Percentiles rank a stretch among this genome's conserved stretches.
phyloP scores from a whole-genome alignment of 1,140 invertebrate genomes.

The Dreissena polymorpha region DNA sequence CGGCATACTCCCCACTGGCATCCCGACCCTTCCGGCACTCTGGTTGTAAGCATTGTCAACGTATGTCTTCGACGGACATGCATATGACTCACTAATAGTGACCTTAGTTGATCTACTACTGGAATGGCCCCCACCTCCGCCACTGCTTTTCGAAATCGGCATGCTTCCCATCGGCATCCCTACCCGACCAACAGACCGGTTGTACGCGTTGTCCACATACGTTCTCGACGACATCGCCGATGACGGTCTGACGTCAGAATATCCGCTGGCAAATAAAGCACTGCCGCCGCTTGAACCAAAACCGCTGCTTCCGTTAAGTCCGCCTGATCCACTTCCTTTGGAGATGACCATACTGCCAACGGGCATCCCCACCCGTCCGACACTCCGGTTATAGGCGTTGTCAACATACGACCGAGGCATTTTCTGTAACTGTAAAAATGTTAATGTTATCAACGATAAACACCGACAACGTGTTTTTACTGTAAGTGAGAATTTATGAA shows the following conservation, averaged over 20 bases:
- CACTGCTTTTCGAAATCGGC: background rate
- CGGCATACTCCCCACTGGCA: constrained; percentile 48
- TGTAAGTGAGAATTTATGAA: too few relatives aligned
- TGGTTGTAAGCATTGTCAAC: constrained; percentile 63
- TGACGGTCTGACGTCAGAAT: background rate
- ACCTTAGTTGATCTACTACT: too few relatives aligned
- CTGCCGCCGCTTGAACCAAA: background rate
- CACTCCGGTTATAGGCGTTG: constrained; percentile 57
- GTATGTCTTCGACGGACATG: constrained; percentile 44
- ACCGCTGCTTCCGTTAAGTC: background rate
- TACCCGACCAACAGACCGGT: constrained; percentile 9
- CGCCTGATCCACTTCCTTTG: constrained; percentile 2
- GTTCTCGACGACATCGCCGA: background rate
- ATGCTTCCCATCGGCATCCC: constrained; percentile 13
- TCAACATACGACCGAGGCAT: constrained; percentile 59
- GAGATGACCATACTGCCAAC: constrained; percentile 42
- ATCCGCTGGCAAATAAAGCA: background rate
- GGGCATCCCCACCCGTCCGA: constrained; percentile 62
- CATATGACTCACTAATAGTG: too few relatives aligned
- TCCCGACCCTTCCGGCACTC: constrained; percentile 57
- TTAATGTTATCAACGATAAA: too few relatives aligned
- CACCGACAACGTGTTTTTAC: too few relatives aligned
- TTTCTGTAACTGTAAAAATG: background rate
- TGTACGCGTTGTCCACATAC: constrained; percentile 23
- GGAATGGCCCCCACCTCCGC: background rate